Conservation (phyloP, 2,113 vertebrate genomes). For the Pterophyllum scalare region DNA sequence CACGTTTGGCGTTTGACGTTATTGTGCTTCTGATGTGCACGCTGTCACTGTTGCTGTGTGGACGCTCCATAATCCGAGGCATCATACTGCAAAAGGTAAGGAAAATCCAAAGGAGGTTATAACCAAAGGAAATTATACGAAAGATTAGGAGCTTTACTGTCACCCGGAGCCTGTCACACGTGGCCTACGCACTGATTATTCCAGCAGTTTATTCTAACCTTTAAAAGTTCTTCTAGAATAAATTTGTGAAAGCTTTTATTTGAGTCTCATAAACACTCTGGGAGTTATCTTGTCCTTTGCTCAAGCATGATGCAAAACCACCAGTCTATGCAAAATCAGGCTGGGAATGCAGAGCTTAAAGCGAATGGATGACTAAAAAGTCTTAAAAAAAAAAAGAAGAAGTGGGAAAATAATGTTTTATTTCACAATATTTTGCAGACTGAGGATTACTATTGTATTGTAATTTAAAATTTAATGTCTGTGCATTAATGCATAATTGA, state of each 20-base stretch:
- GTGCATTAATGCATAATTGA: neutral
- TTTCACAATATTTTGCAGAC: neutral
- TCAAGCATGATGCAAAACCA: too few relatives aligned
- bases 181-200: too few relatives aligned
- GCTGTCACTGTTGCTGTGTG: slow-evolving; percentile 89
- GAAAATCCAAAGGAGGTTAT: neutral
- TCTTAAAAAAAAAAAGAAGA: too few relatives aligned
- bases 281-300: too few relatives aligned
- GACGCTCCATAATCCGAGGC: slow-evolving; percentile 90
- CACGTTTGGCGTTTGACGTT: slow-evolving; percentile 87
- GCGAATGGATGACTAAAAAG: too few relatives aligned
- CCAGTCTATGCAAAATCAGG: too few relatives aligned
- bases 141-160: neutral
- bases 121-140: neutral
- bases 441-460: neutral
- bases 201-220: neutral
- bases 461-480: neutral
- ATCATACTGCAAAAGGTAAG: slow-evolving; percentile 87
- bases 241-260: neutral
- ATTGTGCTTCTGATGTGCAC: slow-evolving; percentile 84
- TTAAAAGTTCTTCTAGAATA: neutral
- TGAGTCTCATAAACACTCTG: too few relatives aligned
- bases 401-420: too few relatives aligned
- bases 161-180: neutral
- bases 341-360: too few relatives aligned